Evolutionary conservation across 1,140 invertebrate species (phyloP).

Genomic region (Coelopa frigida): DNA sequence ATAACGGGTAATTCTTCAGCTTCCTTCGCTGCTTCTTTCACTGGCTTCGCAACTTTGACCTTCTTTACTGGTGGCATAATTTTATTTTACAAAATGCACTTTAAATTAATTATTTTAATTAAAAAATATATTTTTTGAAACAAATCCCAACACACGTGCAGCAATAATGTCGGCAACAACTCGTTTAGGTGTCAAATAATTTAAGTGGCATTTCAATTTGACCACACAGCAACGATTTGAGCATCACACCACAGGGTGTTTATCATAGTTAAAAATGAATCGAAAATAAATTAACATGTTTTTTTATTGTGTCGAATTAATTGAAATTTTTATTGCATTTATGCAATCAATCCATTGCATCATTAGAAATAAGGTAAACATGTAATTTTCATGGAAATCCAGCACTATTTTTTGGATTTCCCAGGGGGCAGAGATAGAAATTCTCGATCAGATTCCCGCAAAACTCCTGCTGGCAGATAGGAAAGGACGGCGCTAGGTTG

Average conservation of each 20-base stretch:
- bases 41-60: conserved; percentile 2
- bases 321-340: too few species aligned
- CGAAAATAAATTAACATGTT: too few species aligned
- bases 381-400: too few species aligned
- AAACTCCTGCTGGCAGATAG: conserved; percentile 8
- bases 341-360: too few species aligned
- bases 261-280: too few species aligned
- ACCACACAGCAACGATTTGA: too few species aligned
- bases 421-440: conserved; percentile 2
- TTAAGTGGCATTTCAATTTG: too few species aligned
- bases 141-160: conserved; percentile 5
- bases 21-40: not conserved
- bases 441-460: conserved; percentile 7
- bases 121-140: not conserved
- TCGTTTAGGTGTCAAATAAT: too few species aligned
- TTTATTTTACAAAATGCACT: not conserved
- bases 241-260: too few species aligned
- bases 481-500: conserved; percentile 9
- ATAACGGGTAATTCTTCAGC: conserved; percentile 14
- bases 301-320: too few species aligned
- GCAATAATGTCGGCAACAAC: too few species aligned
- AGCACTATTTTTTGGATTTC: not conserved
- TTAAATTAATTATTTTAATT: not conserved
- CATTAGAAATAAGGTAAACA: too few species aligned
- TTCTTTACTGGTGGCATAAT: conserved; percentile 9